phyloP scores from a whole-genome alignment of 2,797 vertebrate species.

The Microctenopoma steveboyesi region DNA sequence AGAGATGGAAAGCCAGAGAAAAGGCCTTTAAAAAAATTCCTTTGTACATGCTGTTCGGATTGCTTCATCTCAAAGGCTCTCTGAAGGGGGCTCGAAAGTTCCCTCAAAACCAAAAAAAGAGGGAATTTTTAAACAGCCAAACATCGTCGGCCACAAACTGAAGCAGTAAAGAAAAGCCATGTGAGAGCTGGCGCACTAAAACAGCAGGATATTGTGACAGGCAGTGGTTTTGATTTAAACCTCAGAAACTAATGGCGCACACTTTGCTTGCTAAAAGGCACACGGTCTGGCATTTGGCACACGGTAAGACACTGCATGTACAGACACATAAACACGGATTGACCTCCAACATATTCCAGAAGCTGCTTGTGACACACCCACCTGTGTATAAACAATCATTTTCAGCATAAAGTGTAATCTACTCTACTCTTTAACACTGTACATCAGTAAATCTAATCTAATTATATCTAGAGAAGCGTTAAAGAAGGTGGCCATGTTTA shows the following conservation, averaged over 20 bases:
- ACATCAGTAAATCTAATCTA: too few species aligned
- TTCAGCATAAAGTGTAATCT: not conserved
- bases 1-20: slow-evolving; percentile 1
- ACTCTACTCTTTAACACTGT: too few species aligned
- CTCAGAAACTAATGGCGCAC: slow-evolving; percentile 51
- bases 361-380: slow-evolving; percentile 1
- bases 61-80: slow-evolving; percentile 45
- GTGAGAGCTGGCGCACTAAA: slow-evolving; percentile 38
- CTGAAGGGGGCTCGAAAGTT: slow-evolving; percentile 37
- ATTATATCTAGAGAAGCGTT: too few species aligned
- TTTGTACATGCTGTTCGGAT: slow-evolving; percentile 36
- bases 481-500: too few species aligned
- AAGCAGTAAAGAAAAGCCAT: slow-evolving; percentile 42
- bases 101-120: slow-evolving; percentile 15
- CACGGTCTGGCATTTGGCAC: slow-evolving; percentile 29
- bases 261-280: slow-evolving; percentile 46
- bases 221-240: slow-evolving; percentile 58
- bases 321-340: slow-evolving; percentile 8
- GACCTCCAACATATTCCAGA: slow-evolving; percentile 17
- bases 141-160: slow-evolving; percentile 40
- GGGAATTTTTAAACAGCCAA: slow-evolving; percentile 40
- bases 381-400: not conserved
- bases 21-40: slow-evolving; percentile 24
- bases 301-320: slow-evolving; percentile 29
- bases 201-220: slow-evolving; percentile 57